Base-by-base conservation (phyloP, 2,797 vertebrate species). In the Phrynocephalus guinanensis region DNA sequence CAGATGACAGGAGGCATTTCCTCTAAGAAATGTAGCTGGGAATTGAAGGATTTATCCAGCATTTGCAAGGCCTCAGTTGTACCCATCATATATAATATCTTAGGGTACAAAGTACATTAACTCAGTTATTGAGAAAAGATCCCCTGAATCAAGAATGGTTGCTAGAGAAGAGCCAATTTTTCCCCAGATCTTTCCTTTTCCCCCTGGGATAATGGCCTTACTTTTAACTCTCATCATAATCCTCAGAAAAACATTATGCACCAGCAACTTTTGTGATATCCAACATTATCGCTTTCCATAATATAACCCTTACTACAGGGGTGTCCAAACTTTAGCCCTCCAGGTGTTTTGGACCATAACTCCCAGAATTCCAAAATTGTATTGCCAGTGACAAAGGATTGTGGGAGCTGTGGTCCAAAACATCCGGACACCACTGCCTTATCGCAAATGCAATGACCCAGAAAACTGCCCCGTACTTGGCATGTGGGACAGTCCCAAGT, bases 1-100 rank as follows among this genome's bases (percentile, higher is more conserved):
- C 67, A 83, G 24, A 28, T 18, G 83, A 82, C 70, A 86, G 10
- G n/a, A 93, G 89, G 88, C 3, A 89, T 8, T 87, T 73, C 30
- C 11, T 16, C 30, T 48, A 75, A 90, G 11, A 66, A 2, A 72
- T 85, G 38, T 8, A 6, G 76, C 38, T 89, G 79, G 82, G 85
- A 87, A 2, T 80, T 73, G 11, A 91, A 87, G 28, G 38, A 87
- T 86, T 20, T 88, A 33, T 79, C 24, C 82, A 48, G 48, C 77
- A 86, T 8, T 86, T 89, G 18, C 38, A 88, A 86, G 82, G 6
- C 48, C 73, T 86, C 3, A 0, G 1, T 85, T 85, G 72, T 2
- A 72, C 89, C 85, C 30, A 70, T 79, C 85, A 82, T 2, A 77
- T 28, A 24, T 56, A 38, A 86, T 38, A 77, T 79, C 1, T 20